Evolutionary conservation across 2,113 vertebrate species (phyloP).

Genomic region (Myodes glareolus): DNA sequence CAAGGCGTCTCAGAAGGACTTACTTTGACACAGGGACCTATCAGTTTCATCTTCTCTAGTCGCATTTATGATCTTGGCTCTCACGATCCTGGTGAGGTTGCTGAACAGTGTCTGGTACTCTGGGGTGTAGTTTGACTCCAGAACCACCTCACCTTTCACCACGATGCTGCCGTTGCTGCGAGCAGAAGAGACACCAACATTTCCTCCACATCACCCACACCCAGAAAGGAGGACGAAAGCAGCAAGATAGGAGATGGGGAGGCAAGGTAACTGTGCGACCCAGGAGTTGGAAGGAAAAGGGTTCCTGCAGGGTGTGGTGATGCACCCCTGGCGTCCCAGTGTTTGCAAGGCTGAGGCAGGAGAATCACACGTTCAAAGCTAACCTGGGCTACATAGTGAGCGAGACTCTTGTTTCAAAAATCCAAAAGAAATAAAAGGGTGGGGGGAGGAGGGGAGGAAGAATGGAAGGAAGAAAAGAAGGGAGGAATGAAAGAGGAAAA

Average conservation of each 20-base stretch:
- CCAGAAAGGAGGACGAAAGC: background rate
- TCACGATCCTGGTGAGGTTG: background rate
- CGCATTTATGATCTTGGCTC: background rate
- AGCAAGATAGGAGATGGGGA: background rate
- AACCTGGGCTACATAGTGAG: background rate
- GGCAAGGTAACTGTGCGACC: background rate
- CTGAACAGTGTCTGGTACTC: background rate
- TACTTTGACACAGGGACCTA: background rate
- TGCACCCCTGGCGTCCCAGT: background rate
- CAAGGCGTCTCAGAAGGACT: background rate
- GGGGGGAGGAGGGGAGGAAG: no score
- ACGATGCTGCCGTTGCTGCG: slow-evolving; percentile 41
- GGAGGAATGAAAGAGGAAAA: background rate
- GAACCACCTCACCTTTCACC: background rate
- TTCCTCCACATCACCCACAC: background rate
- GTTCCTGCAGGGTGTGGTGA: no score
- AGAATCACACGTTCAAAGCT: background rate
- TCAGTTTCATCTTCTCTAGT: accelerated
- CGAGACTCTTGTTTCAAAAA: background rate
- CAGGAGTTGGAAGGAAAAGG: background rate
- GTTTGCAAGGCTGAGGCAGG: background rate
- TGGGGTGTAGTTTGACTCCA: slow-evolving; percentile 11
- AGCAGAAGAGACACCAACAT: background rate
- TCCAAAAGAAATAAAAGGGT: background rate
- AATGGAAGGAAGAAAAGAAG: no score